Conservation (phyloP, 1,140 invertebrate genomes). For the Lucilia sericata region DNA sequence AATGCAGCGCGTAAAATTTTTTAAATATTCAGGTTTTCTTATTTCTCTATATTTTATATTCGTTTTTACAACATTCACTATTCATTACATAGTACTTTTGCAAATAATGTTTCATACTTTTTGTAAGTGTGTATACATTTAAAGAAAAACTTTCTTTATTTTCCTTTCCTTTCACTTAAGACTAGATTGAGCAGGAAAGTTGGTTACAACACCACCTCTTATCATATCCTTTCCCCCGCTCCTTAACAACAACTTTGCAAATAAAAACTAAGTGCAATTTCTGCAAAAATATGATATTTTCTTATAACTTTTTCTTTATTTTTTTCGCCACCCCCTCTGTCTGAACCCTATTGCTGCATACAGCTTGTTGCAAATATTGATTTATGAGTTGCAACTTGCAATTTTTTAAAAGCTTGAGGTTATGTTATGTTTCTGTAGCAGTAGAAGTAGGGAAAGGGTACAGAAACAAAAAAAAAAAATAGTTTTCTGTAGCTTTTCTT, state of each 20-base stretch:
- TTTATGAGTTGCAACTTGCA: conserved; percentile 43
- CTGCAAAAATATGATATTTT: background rate
- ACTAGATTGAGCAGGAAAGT: too few species aligned
- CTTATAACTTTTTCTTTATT: background rate
- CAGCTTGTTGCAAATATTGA: conserved; percentile 29
- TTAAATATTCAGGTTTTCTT: background rate
- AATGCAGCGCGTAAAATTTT: background rate
- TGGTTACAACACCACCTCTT: background rate
- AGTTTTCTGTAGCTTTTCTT: background rate
- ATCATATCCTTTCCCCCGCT: background rate
- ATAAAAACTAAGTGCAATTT: background rate
- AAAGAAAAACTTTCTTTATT: background rate
- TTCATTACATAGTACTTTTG: background rate
- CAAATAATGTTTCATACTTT: too few species aligned
- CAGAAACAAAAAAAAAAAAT: background rate
- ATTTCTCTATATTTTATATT: background rate
- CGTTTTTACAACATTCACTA: background rate
- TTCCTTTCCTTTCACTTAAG: background rate
- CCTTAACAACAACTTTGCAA: background rate
- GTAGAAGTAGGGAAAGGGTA: background rate
- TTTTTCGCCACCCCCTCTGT: background rate
- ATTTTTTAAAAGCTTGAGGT: conserved; percentile 38
- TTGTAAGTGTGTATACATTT: background rate
- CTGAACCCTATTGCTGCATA: background rate
- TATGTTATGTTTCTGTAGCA: conserved; percentile 22